Evolutionary conservation across 2,797 vertebrate species (phyloP).

Genomic region (Xenopus petersii): DNA sequence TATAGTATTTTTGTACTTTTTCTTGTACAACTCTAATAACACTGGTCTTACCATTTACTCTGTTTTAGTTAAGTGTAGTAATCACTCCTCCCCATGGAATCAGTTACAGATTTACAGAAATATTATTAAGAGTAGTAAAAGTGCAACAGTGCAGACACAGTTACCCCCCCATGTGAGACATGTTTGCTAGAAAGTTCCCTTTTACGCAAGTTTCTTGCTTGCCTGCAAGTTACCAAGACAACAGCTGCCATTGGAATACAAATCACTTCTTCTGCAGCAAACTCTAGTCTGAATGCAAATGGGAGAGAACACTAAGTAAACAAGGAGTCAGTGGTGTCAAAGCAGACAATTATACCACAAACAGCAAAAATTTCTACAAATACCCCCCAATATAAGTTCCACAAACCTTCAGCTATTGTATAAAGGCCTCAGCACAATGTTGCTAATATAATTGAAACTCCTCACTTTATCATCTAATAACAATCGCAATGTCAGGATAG

Average conservation of each 20-base stretch:
- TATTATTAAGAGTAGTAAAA: no score
- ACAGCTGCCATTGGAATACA: conserved; percentile 80
- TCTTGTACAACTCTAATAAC: no score
- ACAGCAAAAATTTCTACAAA: conserved; percentile 20
- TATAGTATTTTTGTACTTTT: no score
- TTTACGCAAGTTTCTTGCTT: conserved; percentile 80
- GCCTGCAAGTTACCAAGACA: conserved; percentile 87
- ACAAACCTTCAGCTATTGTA: conserved; percentile 4
- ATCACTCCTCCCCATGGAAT: no score
- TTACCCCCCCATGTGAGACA: not conserved
- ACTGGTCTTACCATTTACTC: no score
- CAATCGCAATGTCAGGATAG: conserved; percentile 9
- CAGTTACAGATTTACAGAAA: no score
- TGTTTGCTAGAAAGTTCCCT: conserved; percentile 41
- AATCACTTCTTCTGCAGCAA: conserved; percentile 74
- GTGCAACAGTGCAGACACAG: no score
- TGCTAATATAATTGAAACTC: conserved; percentile 3
- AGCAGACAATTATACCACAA: conserved; percentile 36
- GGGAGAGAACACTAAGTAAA: conserved; percentile 77
- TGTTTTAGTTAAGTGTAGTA: no score
- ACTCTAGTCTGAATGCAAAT: conserved; percentile 71
- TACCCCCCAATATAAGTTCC: conserved; percentile 8
- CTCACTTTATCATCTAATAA: conserved; percentile 3
- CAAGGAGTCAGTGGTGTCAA: conserved; percentile 52
- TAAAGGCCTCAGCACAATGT: not conserved